Base-by-base conservation (phyloP, 2,113 vertebrate genomes). In the Camelus dromedarius region DNA sequence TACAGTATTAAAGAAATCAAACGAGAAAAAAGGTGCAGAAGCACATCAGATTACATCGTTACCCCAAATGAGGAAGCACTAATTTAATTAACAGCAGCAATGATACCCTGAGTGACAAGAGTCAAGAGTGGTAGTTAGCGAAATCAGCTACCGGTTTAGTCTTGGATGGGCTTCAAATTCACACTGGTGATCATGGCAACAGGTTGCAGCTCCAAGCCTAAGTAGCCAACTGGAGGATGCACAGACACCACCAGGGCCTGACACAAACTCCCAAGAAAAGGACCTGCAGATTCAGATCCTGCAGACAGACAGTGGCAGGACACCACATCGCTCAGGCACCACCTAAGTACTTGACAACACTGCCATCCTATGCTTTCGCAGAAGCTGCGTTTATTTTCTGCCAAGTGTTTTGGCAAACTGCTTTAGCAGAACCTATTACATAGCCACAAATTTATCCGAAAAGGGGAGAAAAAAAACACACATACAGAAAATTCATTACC, bases 401-500 rank as follows among this genome's bases (percentile, higher is more conserved):
- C 56, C 48, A 32, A 73, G 38, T 46, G 13, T 83, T 86, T 60
- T 46, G 35, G 35, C 48, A 96, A 70, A 50, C 52, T 72, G 22
- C 50, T 95, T 93, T 91, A 94, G 52, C 0, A 11, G 62, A 91
- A 82, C 19, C 28, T 54, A 46, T 56, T 85, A 91, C 18, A 64
- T 3, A 81, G 69, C 30, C 19, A 93, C 50, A 85, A 76, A 83
- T 87, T 80, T 92, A 94, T 83, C 95, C 22, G 9, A 58, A 91
- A 89, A 46, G 6, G 5, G 28, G 26, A 83, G 38, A 60, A 67
- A 89, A 83, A 12, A 92, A 26, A 92, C 13, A 83, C 64, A 92
- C 20, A 73, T 26, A 62, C 16, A 84, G 52, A 89, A 85, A 92
- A 62, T 82, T 89, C 77, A 96, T 93, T 95, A 92, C 69, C 79